Percentiles rank a stretch among this genome's conserved stretches.
Conservation (phyloP, 2,113 vertebrate species). For the Tachycineta bicolor region DNA sequence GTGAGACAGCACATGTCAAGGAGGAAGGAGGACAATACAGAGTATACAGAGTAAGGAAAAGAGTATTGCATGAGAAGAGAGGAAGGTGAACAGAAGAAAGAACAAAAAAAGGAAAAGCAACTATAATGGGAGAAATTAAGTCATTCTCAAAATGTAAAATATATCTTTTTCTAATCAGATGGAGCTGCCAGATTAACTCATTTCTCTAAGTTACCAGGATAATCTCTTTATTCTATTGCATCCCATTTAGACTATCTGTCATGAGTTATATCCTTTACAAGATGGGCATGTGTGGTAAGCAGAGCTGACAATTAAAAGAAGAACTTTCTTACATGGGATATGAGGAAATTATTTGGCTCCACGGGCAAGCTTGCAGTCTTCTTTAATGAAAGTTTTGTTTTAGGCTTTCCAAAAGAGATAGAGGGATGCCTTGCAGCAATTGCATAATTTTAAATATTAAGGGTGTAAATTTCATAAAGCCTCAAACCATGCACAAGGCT, state of each 20-base stretch:
- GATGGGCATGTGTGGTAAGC: not conserved
- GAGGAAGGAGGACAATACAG: not conserved
- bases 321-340: not conserved
- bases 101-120: not conserved
- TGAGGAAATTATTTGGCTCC: not conserved
- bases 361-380: not conserved
- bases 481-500: slow-evolving; percentile 34
- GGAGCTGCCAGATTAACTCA: not conserved
- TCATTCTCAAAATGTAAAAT: not conserved
- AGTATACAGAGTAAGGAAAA: not conserved
- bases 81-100: not conserved
- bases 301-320: not conserved
- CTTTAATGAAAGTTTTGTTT: slow-evolving; percentile 50
- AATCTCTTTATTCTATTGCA: not conserved
- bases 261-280: not conserved
- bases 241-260: not conserved
- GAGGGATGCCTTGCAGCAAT: slow-evolving; percentile 48
- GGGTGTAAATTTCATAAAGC: slow-evolving; percentile 44
- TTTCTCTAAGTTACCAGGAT: not conserved
- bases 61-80: not conserved
- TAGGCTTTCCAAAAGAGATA: slow-evolving; percentile 21
- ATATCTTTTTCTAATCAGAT: not conserved
- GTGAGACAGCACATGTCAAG: not conserved
- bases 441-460: slow-evolving; percentile 67
- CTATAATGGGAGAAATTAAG: not conserved